These are phyloP conservation scores for Dicerorhinus sumatrensis DNA, from an alignment of 2,113 vertebrate genomes.

Conservation along the genomic window DNA sequence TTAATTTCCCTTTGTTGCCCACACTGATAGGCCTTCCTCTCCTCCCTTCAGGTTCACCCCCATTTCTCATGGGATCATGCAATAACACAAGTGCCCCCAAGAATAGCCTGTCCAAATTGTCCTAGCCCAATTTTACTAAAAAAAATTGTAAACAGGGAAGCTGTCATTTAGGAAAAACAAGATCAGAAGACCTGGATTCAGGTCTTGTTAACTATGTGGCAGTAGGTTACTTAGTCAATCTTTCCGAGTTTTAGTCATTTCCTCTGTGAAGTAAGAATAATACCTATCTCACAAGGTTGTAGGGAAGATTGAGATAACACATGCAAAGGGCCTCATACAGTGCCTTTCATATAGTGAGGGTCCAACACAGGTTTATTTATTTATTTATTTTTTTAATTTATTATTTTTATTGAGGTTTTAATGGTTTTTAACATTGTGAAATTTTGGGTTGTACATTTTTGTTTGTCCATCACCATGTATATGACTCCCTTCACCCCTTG, in stretches of 20 bases:
- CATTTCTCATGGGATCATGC: slow-evolving; percentile 39
- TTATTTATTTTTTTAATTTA: too few relatives aligned
- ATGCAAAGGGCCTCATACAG: background rate
- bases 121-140: background rate
- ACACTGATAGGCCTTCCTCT: background rate
- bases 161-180: slow-evolving; percentile 35
- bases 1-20: background rate
- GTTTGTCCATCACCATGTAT: too few relatives aligned
- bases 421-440: too few relatives aligned
- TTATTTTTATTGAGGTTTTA: too few relatives aligned
- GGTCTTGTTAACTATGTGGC: background rate
- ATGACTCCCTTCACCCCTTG: too few relatives aligned
- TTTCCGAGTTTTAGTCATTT: slow-evolving; percentile 33
- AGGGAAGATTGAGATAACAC: background rate
- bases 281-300: background rate
- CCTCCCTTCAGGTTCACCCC: background rate
- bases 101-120: background rate
- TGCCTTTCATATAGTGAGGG: background rate
- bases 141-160: slow-evolving; percentile 9
- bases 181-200: slow-evolving; percentile 34
- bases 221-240: background rate
- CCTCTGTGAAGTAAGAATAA: slow-evolving; percentile 15
- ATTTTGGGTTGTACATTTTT: too few relatives aligned
- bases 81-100: slow-evolving; percentile 24
- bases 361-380: background rate